phyloP scores from a whole-genome alignment of 2,113 vertebrate species.

The Setophaga petechia region DNA sequence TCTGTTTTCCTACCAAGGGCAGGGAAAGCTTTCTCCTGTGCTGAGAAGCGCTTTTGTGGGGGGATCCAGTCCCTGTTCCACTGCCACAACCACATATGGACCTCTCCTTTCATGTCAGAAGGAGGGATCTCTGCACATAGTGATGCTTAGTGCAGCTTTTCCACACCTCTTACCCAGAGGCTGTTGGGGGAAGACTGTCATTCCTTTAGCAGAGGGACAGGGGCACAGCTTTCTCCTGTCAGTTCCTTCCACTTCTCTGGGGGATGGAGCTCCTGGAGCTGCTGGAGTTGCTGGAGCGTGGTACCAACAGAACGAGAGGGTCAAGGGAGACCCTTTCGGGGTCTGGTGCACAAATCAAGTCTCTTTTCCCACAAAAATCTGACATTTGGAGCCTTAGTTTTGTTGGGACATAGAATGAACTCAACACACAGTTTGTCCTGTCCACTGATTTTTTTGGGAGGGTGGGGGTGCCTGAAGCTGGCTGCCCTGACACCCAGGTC shows the following conservation, averaged over 20 bases:
- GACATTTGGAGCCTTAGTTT: neutral
- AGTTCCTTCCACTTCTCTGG: neutral
- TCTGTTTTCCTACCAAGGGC: neutral
- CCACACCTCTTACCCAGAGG: neutral
- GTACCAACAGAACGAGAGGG: neutral
- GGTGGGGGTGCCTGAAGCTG: neutral
- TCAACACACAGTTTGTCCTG: neutral
- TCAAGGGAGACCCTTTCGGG: neutral
- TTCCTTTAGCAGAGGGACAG: neutral
- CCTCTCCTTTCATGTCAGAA: neutral
- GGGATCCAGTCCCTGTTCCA: neutral
- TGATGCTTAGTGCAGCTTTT: neutral
- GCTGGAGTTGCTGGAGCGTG: neutral
- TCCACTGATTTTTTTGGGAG: neutral
- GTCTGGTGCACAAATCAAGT: neutral
- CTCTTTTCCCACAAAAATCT: neutral
- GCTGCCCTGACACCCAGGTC: neutral
- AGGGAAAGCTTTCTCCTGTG: neutral
- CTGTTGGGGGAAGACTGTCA: neutral
- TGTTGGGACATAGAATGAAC: neutral
- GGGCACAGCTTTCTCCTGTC: neutral
- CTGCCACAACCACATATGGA: too few species aligned
- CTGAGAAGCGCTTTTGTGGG: neutral
- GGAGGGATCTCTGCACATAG: neutral
- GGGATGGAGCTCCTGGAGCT: neutral